These are phyloP conservation scores for Scomberomorus guttatus DNA, from an alignment of 2,797 vertebrate species.

Conservation along the genomic window DNA sequence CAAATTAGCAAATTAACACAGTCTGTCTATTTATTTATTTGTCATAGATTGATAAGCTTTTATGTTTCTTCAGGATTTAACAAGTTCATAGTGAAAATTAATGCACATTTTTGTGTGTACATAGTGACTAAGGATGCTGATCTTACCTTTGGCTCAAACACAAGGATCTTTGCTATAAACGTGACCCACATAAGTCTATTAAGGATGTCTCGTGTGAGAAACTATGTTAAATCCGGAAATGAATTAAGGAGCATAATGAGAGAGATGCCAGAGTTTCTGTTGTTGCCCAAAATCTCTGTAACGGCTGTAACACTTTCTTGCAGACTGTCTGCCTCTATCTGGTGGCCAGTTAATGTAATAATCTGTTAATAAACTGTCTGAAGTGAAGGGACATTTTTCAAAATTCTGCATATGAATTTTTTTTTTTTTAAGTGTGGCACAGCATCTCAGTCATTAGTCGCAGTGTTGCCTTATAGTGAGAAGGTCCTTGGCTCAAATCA, in stretches of 20 bases:
- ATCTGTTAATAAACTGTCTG: constrained; percentile 1
- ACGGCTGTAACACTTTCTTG: neutral
- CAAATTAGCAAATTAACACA: neutral
- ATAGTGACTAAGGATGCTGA: neutral
- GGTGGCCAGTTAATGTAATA: constrained; percentile 21
- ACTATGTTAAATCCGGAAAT: too few relatives aligned
- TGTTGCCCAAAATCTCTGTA: neutral
- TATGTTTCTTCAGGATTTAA: neutral
- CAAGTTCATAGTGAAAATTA: too few relatives aligned
- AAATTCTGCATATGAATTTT: neutral
- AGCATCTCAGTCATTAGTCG: neutral
- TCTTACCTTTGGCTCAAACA: neutral
- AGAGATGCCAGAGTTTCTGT: neutral
- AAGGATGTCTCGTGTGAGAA: too few relatives aligned
- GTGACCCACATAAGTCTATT: too few relatives aligned
- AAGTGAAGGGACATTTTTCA: neutral
- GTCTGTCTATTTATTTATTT: neutral
- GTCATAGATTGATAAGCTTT: too few relatives aligned
- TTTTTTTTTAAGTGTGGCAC: neutral
- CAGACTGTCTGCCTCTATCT: constrained; percentile 36
- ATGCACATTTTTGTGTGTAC: neutral
- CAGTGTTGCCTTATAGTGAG: neutral
- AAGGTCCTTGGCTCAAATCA: neutral
- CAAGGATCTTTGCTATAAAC: neutral
- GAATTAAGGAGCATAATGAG: neutral